A percentile compares a stretch with the other conserved stretches of the same genome.
phyloP scores from a whole-genome alignment of 2,888 invertebrate species.

The Drosophila peninsularis region DNA sequence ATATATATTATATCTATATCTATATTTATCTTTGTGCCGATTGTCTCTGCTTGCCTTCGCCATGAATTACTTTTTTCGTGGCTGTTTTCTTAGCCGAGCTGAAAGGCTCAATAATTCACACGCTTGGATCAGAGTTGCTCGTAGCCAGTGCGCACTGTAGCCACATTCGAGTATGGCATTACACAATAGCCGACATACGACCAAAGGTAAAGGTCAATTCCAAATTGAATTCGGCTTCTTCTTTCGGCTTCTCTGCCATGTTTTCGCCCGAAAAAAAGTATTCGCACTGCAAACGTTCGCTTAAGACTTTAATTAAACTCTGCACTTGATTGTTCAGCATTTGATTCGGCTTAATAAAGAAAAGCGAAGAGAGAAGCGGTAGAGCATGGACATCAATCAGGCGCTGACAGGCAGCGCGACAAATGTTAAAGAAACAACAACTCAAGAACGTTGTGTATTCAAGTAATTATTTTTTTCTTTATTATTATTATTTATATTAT shows the following conservation, averaged over 20 bases:
- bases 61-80: slow-evolving; percentile 32
- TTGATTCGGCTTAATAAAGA: slow-evolving; percentile 20
- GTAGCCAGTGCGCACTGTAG: slow-evolving; percentile 15
- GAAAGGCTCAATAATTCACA: slow-evolving; percentile 32
- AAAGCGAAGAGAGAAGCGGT: no score
- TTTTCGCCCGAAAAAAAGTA: slow-evolving; percentile 4
- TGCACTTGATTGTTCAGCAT: slow-evolving; percentile 45
- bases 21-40: not conserved
- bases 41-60: slow-evolving; percentile 54
- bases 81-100: slow-evolving; percentile 28
- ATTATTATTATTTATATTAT: no score
- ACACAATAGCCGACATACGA: slow-evolving; percentile 37
- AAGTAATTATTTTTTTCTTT: no score
- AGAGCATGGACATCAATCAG: slow-evolving; percentile 38
- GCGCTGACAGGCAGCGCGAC: slow-evolving; percentile 20
- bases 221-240: slow-evolving; percentile 17
- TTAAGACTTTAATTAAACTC: slow-evolving; percentile 49
- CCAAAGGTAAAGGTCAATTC: slow-evolving; percentile 36
- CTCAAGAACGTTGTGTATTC: no score
- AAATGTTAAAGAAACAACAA: not conserved
- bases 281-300: slow-evolving; percentile 40
- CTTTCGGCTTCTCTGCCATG: slow-evolving; percentile 8
- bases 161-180: slow-evolving; percentile 51
- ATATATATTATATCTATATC: not conserved
- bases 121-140: slow-evolving; percentile 38